Evolutionary conservation across 2,888 invertebrate species (phyloP).

Genomic region (Hirtodrosophila confusa): DNA sequence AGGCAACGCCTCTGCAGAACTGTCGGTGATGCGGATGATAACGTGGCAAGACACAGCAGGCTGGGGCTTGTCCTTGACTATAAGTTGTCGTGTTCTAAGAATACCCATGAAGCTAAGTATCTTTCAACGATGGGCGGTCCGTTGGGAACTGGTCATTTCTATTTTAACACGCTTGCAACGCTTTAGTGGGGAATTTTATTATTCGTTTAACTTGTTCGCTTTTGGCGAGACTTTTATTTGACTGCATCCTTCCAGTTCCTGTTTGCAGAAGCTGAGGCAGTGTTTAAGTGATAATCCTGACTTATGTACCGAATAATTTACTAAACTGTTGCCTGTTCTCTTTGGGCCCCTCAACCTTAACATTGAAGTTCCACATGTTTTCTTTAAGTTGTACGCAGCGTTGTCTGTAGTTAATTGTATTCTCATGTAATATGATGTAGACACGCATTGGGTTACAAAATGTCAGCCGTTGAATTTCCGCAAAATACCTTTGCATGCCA

Average conservation of each 20-base stretch:
- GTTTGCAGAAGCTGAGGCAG: constrained; percentile 23
- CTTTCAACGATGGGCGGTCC: constrained; percentile 21
- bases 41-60: constrained; percentile 2
- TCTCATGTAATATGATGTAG: constrained; percentile 65
- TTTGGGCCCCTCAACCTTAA: constrained; percentile 9
- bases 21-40: constrained; percentile 22
- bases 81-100: constrained; percentile 51
- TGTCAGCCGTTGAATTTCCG: constrained; percentile 64
- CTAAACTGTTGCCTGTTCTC: constrained; percentile 62
- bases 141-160: constrained; percentile 40
- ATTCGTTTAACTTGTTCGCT: constrained; percentile 41
- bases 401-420: constrained; percentile 24
- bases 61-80: constrained; percentile 64
- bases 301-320: constrained; percentile 76
- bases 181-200: constrained; percentile 55
- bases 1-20: constrained; percentile 5
- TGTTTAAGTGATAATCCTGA: constrained; percentile 76
- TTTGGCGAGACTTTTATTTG: constrained; percentile 53
- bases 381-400: constrained; percentile 14
- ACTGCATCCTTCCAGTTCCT: constrained; percentile 40
- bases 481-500: constrained; percentile 63
- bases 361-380: constrained; percentile 23
- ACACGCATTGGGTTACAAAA: constrained; percentile 62
- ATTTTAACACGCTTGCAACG: constrained; percentile 64
- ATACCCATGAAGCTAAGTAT: constrained; percentile 13